Evolutionary conservation across 2,888 invertebrate species (phyloP).

Genomic region (Thecophora atra): DNA sequence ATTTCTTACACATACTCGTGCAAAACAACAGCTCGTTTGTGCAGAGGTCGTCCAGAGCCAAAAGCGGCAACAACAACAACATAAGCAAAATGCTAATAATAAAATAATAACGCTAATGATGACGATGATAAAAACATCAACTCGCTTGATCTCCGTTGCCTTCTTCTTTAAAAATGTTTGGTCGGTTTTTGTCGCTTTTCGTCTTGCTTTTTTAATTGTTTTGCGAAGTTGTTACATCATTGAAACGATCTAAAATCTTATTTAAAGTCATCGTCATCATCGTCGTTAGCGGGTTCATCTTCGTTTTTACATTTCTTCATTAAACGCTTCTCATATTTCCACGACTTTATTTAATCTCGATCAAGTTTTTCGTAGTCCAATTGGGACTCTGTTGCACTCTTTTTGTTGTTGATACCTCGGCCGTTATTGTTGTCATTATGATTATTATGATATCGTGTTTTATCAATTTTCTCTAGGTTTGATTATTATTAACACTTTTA

Average conservation of each 20-base stretch:
- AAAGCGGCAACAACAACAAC: constrained; percentile 11
- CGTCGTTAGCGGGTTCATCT: background rate
- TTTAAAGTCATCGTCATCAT: constrained; percentile 5
- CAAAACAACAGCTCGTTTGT: constrained; percentile 8
- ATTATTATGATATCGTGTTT: background rate
- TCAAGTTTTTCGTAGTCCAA: constrained; percentile 6
- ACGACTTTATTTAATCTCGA: background rate
- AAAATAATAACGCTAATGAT: background rate
- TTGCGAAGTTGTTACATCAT: constrained; percentile 7
- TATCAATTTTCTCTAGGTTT: background rate
- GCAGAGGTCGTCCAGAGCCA: constrained; percentile 27
- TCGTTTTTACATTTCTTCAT: background rate
- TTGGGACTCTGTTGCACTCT: background rate
- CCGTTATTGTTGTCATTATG: background rate
- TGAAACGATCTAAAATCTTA: constrained; percentile 2
- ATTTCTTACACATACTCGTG: background rate
- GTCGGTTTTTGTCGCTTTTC: constrained; percentile 1
- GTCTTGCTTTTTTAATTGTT: background rate
- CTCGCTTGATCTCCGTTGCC: background rate
- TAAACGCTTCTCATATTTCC: no score
- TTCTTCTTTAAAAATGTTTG: background rate
- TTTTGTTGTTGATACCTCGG: constrained; percentile 14
- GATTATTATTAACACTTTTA: background rate
- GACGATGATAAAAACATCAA: background rate
- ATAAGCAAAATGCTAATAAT: background rate